A percentile compares a stretch with the other conserved stretches of the same genome.
These are phyloP conservation scores for Zaprionus capensis DNA, from an alignment of 1,140 invertebrate genomes.

Conservation along the genomic window DNA sequence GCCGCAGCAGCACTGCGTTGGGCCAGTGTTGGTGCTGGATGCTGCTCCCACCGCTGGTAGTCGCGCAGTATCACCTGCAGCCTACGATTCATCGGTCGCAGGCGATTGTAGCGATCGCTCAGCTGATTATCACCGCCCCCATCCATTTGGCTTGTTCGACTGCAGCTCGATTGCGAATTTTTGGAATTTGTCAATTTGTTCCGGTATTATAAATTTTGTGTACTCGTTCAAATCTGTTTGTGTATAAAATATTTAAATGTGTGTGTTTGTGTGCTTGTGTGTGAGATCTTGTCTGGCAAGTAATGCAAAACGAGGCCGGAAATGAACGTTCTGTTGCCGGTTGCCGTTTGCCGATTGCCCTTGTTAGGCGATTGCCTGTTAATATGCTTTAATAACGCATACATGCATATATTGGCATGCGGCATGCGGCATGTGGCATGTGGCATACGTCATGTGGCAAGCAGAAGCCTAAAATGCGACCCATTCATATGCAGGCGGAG, in stretches of 20 bases:
- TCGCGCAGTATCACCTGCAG: conserved; percentile 24
- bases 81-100: conserved; percentile 22
- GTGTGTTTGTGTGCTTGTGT: conserved; percentile 15
- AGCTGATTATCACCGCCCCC: conserved; percentile 64
- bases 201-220: conserved; percentile 16
- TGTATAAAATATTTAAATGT: neutral
- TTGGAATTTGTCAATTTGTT: neutral
- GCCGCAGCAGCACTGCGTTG: neutral
- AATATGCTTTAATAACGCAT: conserved; percentile 67
- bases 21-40: neutral
- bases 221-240: neutral
- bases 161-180: conserved; percentile 5
- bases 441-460: conserved; percentile 5
- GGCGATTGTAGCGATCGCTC: conserved; percentile 13
- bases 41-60: neutral
- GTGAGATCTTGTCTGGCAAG: conserved; percentile 31
- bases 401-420: neutral
- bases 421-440: conserved; percentile 9
- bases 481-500: conserved; percentile 39
- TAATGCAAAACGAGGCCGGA: conserved; percentile 42
- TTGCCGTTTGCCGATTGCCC: neutral
- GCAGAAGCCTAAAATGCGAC: conserved; percentile 15
- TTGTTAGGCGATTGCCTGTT: conserved; percentile 52
- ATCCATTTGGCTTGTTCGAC: conserved; percentile 46
- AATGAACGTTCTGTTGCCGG: conserved; percentile 34